Percentiles rank a stretch among this genome's conserved stretches.
Conservation (phyloP, 2,113 vertebrate species). For the Pluvianellus socialis region DNA sequence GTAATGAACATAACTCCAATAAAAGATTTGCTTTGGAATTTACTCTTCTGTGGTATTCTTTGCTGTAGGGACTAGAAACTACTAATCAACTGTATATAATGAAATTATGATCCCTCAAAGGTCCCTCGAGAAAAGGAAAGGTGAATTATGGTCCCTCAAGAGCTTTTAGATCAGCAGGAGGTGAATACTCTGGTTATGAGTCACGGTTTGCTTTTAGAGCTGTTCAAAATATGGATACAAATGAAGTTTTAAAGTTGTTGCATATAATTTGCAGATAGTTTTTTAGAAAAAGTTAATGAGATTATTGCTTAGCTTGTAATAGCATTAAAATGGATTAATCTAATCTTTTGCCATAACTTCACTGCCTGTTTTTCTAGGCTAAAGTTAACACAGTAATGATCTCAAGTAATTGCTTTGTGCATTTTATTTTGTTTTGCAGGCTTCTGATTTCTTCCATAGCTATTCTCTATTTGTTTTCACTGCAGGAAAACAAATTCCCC, state of each 20-base stretch:
- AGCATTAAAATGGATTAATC: background rate
- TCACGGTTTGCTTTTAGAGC: background rate
- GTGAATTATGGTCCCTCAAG: background rate
- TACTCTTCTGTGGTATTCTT: background rate
- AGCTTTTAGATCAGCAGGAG: background rate
- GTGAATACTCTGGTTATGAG: background rate
- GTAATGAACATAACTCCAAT: background rate
- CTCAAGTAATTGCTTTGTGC: background rate
- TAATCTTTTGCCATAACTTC: background rate
- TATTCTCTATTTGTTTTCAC: background rate
- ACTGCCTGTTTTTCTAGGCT: background rate
- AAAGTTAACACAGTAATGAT: background rate
- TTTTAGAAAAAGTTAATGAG: background rate
- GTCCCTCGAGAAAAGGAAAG: background rate
- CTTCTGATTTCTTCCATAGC: background rate
- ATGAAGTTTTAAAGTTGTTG: background rate
- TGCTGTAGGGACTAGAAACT: conserved; percentile 4
- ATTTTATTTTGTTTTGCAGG: background rate
- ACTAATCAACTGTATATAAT: background rate
- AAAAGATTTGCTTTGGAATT: background rate
- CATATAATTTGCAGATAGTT: background rate
- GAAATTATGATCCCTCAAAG: background rate
- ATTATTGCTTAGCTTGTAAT: background rate
- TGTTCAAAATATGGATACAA: background rate
- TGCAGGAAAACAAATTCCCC: background rate